phyloP scores from a whole-genome alignment of 2,797 vertebrate genomes.

The Neomorphus geoffroyi region DNA sequence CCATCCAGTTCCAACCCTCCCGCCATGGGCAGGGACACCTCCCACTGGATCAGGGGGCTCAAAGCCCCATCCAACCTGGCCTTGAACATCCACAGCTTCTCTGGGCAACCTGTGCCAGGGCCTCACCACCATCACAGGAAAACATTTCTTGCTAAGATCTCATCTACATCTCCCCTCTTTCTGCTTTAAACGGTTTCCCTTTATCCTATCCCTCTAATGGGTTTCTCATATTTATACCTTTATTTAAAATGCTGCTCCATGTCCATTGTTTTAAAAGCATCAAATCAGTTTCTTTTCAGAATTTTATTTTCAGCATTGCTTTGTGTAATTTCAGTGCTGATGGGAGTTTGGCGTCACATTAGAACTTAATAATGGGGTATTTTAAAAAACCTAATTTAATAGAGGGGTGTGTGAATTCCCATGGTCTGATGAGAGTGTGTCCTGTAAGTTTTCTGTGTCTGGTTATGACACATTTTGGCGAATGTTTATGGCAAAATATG shows the following conservation, averaged over 20 bases:
- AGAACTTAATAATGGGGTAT: background rate
- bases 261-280: background rate
- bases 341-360: background rate
- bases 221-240: background rate
- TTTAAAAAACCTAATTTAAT: background rate
- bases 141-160: no score
- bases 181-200: no score
- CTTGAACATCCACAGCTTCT: no score
- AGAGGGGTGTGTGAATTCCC: background rate
- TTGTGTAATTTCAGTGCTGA: background rate
- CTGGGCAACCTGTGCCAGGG: no score
- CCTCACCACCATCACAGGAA: no score
- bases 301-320: background rate
- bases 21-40: no score
- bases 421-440: background rate
- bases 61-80: no score
- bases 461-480: background rate
- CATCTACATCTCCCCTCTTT: no score
- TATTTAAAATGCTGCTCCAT: background rate
- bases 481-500: background rate
- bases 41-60: no score
- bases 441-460: background rate
- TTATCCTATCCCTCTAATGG: background rate
- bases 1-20: no score
- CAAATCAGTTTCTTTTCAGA: background rate